These are phyloP conservation scores for Gonioctena quinquepunctata DNA, from an alignment of 1,140 invertebrate genomes.

Conservation along the genomic window DNA sequence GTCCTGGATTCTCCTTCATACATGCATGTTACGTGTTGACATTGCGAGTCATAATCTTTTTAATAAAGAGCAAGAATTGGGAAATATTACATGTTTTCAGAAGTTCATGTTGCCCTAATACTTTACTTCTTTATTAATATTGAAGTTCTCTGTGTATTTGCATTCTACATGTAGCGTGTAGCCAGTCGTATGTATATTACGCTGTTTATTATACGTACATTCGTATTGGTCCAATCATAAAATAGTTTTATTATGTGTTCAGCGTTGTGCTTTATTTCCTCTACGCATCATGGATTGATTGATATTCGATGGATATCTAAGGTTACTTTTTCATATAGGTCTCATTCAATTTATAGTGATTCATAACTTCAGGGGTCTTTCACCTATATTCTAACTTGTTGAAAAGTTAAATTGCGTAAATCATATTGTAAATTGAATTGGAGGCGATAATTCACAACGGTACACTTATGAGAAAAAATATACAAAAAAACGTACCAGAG, in stretches of 20 bases:
- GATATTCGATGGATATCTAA: no score
- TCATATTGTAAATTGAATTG: no score
- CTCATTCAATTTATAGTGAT: no score
- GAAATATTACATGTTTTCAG: constrained; percentile 15
- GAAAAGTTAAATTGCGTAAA: no score
- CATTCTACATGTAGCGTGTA: constrained; percentile 15
- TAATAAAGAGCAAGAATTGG: constrained; percentile 20
- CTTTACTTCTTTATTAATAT: constrained; percentile 18
- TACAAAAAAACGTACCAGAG: no score
- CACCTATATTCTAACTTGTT: no score
- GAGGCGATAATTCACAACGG: no score
- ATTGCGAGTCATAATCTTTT: constrained; percentile 3
- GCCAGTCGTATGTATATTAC: constrained; percentile 13
- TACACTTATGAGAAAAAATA: no score
- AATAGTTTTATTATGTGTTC: constrained; percentile 3
- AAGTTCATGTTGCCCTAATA: constrained; percentile 15
- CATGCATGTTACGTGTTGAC: constrained; percentile 6
- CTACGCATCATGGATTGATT: background rate
- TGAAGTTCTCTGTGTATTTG: constrained; percentile 14
- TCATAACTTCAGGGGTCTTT: no score
- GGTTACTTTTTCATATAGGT: no score
- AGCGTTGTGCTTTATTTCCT: background rate
- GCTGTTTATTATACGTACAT: constrained; percentile 1
- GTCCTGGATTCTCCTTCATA: background rate
- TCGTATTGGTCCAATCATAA: constrained; percentile 3